These are phyloP conservation scores for Trididemnum clinides DNA, from an alignment of 23 tunicate genomes.

Conservation along the genomic window DNA sequence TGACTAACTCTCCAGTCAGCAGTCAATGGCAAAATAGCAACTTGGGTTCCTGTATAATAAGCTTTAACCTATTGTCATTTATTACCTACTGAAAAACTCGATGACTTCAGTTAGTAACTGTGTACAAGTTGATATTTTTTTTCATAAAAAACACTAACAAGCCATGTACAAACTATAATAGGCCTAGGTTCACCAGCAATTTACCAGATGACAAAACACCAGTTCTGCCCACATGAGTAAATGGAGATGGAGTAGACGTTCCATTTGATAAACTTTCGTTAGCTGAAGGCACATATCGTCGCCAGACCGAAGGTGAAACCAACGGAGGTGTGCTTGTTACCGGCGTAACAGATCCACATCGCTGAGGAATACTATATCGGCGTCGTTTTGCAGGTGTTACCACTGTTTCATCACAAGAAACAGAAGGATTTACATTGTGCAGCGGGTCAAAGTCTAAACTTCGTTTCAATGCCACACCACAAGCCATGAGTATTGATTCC, in stretches of 20 bases:
- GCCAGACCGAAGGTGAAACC: slow-evolving; percentile 29
- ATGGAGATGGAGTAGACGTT: slow-evolving; percentile 26
- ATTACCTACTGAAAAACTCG: too few relatives aligned
- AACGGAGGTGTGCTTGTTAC: slow-evolving; percentile 25
- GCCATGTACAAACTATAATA: too few relatives aligned
- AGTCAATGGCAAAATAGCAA: too few relatives aligned
- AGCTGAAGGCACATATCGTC: slow-evolving; percentile 31
- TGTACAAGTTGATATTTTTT: too few relatives aligned
- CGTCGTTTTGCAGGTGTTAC: slow-evolving; percentile 47
- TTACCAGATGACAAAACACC: slow-evolving; percentile 47
- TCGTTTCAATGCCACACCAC: slow-evolving; percentile 70
- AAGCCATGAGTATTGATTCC: slow-evolving; percentile 43
- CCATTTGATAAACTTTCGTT: background rate
- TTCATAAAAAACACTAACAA: too few relatives aligned
- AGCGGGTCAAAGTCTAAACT: slow-evolving; percentile 68
- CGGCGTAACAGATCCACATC: slow-evolving; percentile 55
- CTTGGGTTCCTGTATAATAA: too few relatives aligned
- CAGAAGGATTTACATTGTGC: slow-evolving; percentile 37
- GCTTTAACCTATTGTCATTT: too few relatives aligned
- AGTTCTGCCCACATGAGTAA: slow-evolving; percentile 7
- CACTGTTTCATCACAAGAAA: background rate
- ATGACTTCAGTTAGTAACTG: too few relatives aligned
- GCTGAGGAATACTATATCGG: slow-evolving; percentile 19
- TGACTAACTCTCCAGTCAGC: too few relatives aligned
- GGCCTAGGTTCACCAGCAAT: too few relatives aligned